phyloP scores from a whole-genome alignment of 2,888 invertebrate genomes.

The Drosophila kanekoi region DNA sequence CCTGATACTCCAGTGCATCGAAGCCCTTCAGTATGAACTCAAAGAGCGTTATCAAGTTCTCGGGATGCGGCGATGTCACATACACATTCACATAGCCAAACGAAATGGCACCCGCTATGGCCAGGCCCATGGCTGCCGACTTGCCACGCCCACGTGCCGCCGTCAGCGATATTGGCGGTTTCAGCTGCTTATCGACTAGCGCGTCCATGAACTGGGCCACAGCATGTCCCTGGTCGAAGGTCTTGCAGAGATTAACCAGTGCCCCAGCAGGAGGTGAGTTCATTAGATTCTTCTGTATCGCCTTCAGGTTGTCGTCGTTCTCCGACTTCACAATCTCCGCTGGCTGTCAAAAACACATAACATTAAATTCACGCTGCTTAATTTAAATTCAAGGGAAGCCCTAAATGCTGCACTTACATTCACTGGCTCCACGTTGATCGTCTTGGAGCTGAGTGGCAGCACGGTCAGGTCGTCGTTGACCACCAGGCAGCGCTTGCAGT shows the following conservation, averaged over 20 bases:
- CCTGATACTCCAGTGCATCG: slow-evolving; percentile 96
- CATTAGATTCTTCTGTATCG: slow-evolving; percentile 92
- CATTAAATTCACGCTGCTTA: too few relatives aligned
- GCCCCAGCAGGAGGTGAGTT: slow-evolving; percentile 97
- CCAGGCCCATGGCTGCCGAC: slow-evolving; percentile 97
- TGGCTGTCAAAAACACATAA: slow-evolving; percentile 53
- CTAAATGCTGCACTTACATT: slow-evolving; percentile 82
- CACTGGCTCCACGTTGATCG: slow-evolving; percentile 91
- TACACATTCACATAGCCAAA: slow-evolving; percentile 95
- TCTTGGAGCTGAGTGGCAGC: slow-evolving; percentile 95
- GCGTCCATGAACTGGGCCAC: slow-evolving; percentile 97
- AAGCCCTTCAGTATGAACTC: slow-evolving; percentile 98
- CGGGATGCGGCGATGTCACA: slow-evolving; percentile 98
- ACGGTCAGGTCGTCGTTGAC: slow-evolving; percentile 97
- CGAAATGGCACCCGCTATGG: slow-evolving; percentile 94
- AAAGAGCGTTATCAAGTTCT: slow-evolving; percentile 98
- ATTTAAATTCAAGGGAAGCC: too few relatives aligned
- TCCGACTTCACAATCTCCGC: slow-evolving; percentile 81
- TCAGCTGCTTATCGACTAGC: slow-evolving; percentile 94
- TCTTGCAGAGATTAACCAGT: slow-evolving; percentile 94
- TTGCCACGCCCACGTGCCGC: slow-evolving; percentile 99
- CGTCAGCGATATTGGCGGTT: slow-evolving; percentile 97
- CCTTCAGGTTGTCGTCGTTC: slow-evolving; percentile 88
- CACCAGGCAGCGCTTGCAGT: slow-evolving; percentile 95
- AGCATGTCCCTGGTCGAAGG: slow-evolving; percentile 97